Evolutionary conservation across 2,888 invertebrate species (phyloP), one percentile per base, ranked within the genome.

Genomic region (Cheilosia variabilis): DNA sequence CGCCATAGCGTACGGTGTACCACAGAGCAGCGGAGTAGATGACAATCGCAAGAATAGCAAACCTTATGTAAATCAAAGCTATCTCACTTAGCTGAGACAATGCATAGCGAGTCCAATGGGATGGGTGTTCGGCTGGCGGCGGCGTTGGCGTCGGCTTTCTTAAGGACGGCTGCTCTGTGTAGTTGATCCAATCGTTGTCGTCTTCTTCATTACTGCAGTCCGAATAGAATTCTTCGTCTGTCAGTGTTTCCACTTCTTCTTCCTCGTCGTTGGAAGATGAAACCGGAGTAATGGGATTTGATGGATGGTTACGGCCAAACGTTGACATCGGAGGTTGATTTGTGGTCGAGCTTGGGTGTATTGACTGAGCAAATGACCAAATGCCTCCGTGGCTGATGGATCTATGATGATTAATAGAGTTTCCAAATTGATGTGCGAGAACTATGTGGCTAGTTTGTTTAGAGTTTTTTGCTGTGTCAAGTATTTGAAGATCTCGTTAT

Each of bases 61-160:
- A 91, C 87, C 91, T 91, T 3, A 92, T 27, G 84, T 92, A 92
- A 76, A 92, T 90, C 77, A 87, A 89, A 0, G 90, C 88, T 72
- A 92, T 91, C 69, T 89, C 89, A 69, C 89, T 62, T 63, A 91
- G 80, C 78, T 90, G 87, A 15, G 86, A 53, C 43, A 87, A 76
- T 43, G 89, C 63, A 66, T 81, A 88, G 55, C 87, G 87, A 69
- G 89, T 84, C 79, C 89, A 84, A 60, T 89, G 89, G 87, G 89
- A 81, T 22, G 76, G 10, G 4, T 52, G 45, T 41, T 73, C 34
- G 5, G 43, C 5, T 2, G 78, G 31, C 10, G 72, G 53, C n/a
- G 76, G 63, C 27, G 60, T 4, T 34, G 69, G 63, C n/a, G 55
- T 4, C 24, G 50, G 34, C n/a, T 55, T 52, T 24, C 13, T 45